Conservation (phyloP, 2,797 vertebrate genomes). For the Odontamblyopus rebecca region DNA sequence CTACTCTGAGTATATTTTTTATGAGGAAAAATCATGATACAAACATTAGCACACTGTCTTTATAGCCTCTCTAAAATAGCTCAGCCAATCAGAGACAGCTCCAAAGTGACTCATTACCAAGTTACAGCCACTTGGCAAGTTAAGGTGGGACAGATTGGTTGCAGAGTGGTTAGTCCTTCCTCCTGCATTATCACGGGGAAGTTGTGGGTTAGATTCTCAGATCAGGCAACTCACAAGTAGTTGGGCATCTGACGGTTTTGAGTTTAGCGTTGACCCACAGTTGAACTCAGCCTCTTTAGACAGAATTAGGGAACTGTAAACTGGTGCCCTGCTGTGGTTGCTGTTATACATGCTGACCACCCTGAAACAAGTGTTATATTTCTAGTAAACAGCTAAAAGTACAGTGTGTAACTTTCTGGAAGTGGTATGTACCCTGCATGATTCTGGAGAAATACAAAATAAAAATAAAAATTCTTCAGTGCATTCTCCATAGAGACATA, state of each 20-base stretch:
- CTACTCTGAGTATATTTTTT: too few species aligned
- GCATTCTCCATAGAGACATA: too few species aligned
- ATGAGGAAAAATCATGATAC: too few species aligned
- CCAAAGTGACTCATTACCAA: neutral
- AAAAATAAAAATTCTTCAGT: too few species aligned
- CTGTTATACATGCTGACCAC: neutral
- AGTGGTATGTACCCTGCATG: too few species aligned
- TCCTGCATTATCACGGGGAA: neutral
- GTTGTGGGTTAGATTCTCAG: neutral
- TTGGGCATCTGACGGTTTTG: neutral
- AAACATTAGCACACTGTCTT: neutral
- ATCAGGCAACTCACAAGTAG: neutral
- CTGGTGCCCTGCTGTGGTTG: neutral
- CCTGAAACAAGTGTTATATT: too few species aligned
- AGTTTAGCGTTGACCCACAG: neutral
- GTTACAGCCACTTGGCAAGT: neutral
- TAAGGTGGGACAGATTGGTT: neutral
- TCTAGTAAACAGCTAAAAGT: too few species aligned
- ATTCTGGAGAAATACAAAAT: too few species aligned
- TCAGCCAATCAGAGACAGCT: neutral
- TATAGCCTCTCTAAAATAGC: neutral
- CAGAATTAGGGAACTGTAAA: neutral
- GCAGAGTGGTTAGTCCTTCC: too few species aligned
- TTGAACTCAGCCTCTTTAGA: neutral
- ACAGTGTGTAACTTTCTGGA: too few species aligned